phyloP scores from a whole-genome alignment of 1,140 invertebrate species.

The Ladona fulva region DNA sequence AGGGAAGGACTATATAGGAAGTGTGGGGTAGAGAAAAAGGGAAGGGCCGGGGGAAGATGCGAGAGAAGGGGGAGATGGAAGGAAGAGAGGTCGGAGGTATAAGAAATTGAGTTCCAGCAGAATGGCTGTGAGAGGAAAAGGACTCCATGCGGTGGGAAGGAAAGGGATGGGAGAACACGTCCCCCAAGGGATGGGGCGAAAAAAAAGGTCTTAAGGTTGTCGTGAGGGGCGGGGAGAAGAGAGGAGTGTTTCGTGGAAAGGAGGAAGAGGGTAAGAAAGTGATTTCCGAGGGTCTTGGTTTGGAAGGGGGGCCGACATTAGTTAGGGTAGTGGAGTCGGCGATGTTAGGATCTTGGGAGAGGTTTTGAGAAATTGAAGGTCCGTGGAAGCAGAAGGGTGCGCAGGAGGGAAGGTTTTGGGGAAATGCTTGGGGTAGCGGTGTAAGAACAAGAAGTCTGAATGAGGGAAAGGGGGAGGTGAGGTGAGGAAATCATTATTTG shows the following conservation, averaged over 20 bases:
- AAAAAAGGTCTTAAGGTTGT: background rate
- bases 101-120: background rate
- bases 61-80: background rate
- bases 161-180: background rate
- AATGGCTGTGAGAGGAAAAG: background rate
- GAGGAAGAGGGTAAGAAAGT: background rate
- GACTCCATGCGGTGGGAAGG: background rate
- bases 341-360: background rate
- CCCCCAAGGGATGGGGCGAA: background rate
- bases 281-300: background rate
- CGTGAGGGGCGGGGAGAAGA: background rate
- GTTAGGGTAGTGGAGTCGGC: background rate
- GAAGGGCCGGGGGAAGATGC: background rate
- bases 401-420: background rate
- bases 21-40: background rate
- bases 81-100: background rate
- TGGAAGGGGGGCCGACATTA: background rate
- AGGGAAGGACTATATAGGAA: background rate
- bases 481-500: background rate
- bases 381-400: background rate
- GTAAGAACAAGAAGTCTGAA: background rate
- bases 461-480: background rate
- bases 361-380: conserved; percentile 7
- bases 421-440: background rate
- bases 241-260: background rate